Conservation (phyloP, 2,113 vertebrate species). For the Labrus mixtus region DNA sequence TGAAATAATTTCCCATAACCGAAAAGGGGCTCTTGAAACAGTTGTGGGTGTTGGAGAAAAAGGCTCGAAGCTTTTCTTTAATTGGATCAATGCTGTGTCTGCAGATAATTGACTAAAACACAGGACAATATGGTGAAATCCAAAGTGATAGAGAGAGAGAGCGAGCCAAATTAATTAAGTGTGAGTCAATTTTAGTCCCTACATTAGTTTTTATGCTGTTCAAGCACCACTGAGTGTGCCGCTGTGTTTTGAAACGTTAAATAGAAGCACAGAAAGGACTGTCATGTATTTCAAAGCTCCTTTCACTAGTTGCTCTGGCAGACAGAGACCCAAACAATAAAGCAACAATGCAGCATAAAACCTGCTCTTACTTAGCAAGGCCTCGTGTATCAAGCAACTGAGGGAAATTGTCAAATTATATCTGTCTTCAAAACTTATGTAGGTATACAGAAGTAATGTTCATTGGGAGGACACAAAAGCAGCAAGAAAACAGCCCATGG, state of each 20-base stretch:
- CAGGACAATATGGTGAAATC: background rate
- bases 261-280: background rate
- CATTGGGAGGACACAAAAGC: background rate
- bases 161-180: background rate
- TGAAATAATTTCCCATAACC: no score
- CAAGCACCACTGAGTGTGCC: background rate
- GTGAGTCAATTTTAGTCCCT: background rate
- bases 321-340: constrained; percentile 23
- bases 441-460: constrained; percentile 8
- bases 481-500: background rate
- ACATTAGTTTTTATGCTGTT: constrained; percentile 8
- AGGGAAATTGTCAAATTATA: constrained; percentile 32
- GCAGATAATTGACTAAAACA: background rate
- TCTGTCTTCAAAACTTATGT: background rate
- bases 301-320: background rate
- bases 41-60: no score
- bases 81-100: no score
- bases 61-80: no score
- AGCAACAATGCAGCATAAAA: constrained; percentile 23
- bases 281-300: constrained; percentile 5
- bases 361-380: constrained; percentile 18
- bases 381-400: background rate
- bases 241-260: constrained; percentile 5
- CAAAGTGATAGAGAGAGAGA: background rate
- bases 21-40: no score